phyloP scores from a whole-genome alignment of 2,888 invertebrate genomes.

The Polia nebulosa region DNA sequence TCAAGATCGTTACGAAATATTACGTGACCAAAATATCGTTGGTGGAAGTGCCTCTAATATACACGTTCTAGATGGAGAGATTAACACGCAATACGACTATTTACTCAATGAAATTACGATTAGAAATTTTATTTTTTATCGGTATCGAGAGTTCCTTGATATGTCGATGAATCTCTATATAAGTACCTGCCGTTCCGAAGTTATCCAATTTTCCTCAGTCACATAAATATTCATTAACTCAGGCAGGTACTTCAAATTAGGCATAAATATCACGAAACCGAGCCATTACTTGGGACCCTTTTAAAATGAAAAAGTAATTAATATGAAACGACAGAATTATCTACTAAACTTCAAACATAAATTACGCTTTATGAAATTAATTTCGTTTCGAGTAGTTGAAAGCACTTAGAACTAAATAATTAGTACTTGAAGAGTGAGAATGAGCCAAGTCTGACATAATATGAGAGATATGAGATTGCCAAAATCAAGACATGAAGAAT shows the following conservation, averaged over 20 bases:
- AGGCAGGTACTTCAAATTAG: slow-evolving; percentile 39
- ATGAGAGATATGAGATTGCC: slow-evolving; percentile 64
- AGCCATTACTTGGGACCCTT: slow-evolving; percentile 41
- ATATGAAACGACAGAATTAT: slow-evolving; percentile 58
- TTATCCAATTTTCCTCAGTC: slow-evolving; percentile 31
- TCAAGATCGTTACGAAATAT: slow-evolving; percentile 74
- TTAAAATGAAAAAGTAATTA: slow-evolving; percentile 63
- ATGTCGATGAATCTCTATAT: slow-evolving; percentile 15
- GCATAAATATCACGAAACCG: slow-evolving; percentile 52
- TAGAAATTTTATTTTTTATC: slow-evolving; percentile 64
- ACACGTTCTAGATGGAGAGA: slow-evolving; percentile 75
- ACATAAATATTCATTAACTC: slow-evolving; percentile 48
- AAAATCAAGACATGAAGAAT: slow-evolving; percentile 55
- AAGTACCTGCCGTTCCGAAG: slow-evolving; percentile 14
- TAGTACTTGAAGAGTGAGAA: slow-evolving; percentile 68
- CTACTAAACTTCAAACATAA: slow-evolving; percentile 59
- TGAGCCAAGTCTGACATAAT: slow-evolving; percentile 74
- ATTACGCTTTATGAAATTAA: slow-evolving; percentile 63
- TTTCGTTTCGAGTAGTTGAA: slow-evolving; percentile 58
- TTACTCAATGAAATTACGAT: slow-evolving; percentile 79
- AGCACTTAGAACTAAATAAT: slow-evolving; percentile 68
- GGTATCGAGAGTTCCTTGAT: slow-evolving; percentile 40
- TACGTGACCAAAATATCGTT: slow-evolving; percentile 78
- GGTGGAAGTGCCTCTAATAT: slow-evolving; percentile 66
- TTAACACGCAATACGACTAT: slow-evolving; percentile 82